Conservation (phyloP, 2,888 invertebrate species). For the Thymelicus lineola region DNA sequence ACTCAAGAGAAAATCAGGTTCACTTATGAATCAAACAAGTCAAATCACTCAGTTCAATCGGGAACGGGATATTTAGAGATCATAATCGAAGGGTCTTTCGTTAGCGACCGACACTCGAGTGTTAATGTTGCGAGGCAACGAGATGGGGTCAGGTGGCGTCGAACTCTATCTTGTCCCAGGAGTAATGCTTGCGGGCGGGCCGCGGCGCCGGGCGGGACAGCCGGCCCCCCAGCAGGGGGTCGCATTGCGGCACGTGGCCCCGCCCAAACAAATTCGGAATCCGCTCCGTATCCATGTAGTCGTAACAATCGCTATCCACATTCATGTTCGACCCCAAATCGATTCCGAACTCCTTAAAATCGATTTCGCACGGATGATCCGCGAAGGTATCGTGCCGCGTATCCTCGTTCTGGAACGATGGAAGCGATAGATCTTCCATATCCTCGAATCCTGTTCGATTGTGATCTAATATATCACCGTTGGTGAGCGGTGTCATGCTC, state of each 20-base stretch:
- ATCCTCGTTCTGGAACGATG: slow-evolving; percentile 75
- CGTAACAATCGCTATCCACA: slow-evolving; percentile 81
- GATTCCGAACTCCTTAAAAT: slow-evolving; percentile 87
- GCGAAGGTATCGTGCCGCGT: slow-evolving; percentile 60
- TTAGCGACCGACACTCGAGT: slow-evolving; percentile 43
- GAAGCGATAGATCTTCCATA: slow-evolving; percentile 76
- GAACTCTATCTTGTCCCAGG: slow-evolving; percentile 92
- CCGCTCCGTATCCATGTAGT: slow-evolving; percentile 75
- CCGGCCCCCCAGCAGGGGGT: slow-evolving; percentile 90
- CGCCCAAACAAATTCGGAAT: slow-evolving; percentile 79
- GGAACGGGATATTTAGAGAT: slow-evolving; percentile 50
- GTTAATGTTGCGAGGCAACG: slow-evolving; percentile 40
- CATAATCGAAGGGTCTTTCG: slow-evolving; percentile 52
- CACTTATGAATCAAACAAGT: neutral
- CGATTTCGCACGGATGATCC: slow-evolving; percentile 73
- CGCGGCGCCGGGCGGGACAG: slow-evolving; percentile 85
- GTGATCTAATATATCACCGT: slow-evolving; percentile 74
- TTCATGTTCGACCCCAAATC: slow-evolving; percentile 86
- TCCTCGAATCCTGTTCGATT: slow-evolving; percentile 72
- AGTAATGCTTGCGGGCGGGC: slow-evolving; percentile 87
- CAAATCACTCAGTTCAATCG: slow-evolving; percentile 7
- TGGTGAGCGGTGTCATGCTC: slow-evolving; percentile 71
- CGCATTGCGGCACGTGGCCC: slow-evolving; percentile 84
- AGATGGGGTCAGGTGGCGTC: slow-evolving; percentile 85
- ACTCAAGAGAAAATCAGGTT: neutral